Evolutionary conservation across 2,888 invertebrate genomes (phyloP).

Genomic region (Chaitophorus viminalis): DNA sequence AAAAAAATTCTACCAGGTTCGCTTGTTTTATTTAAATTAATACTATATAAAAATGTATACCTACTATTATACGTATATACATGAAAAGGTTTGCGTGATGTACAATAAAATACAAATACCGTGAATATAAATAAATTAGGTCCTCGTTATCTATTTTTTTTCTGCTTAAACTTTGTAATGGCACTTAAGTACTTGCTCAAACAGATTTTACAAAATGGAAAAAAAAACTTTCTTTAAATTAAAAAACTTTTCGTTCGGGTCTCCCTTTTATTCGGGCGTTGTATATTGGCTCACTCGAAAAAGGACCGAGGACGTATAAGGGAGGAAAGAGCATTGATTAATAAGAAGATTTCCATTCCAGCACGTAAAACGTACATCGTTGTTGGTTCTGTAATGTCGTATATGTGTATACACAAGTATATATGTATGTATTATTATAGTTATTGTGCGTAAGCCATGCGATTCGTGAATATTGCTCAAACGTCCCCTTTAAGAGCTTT

Average conservation of each 20-base stretch:
- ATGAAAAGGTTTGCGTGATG: not conserved
- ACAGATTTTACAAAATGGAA: slow-evolving; percentile 52
- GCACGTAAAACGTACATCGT: slow-evolving; percentile 36
- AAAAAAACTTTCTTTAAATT: slow-evolving; percentile 57
- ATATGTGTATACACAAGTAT: slow-evolving; percentile 28
- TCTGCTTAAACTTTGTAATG: slow-evolving; percentile 52
- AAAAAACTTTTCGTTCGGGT: slow-evolving; percentile 49
- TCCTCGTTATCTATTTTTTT: slow-evolving; percentile 56
- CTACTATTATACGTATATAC: not conserved
- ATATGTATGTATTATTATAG: not conserved
- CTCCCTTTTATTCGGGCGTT: slow-evolving; percentile 28
- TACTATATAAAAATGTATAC: not conserved
- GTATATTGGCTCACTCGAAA: slow-evolving; percentile 21
- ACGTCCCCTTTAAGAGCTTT: slow-evolving; percentile 57
- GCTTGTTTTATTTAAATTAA: slow-evolving; percentile 4
- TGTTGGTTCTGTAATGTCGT: slow-evolving; percentile 35
- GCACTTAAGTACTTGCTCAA: slow-evolving; percentile 57
- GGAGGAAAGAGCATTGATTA: slow-evolving; percentile 52
- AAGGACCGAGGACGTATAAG: slow-evolving; percentile 9
- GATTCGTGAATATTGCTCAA: slow-evolving; percentile 50
- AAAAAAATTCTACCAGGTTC: not conserved
- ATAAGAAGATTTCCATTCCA: slow-evolving; percentile 56
- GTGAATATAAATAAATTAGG: slow-evolving; percentile 55
- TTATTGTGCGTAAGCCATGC: slow-evolving; percentile 51
- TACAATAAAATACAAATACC: slow-evolving; percentile 49